Evolutionary conservation across 35 echinoderm and acorn worm genomes (phyloP).

Genomic region (Patiria miniata): DNA sequence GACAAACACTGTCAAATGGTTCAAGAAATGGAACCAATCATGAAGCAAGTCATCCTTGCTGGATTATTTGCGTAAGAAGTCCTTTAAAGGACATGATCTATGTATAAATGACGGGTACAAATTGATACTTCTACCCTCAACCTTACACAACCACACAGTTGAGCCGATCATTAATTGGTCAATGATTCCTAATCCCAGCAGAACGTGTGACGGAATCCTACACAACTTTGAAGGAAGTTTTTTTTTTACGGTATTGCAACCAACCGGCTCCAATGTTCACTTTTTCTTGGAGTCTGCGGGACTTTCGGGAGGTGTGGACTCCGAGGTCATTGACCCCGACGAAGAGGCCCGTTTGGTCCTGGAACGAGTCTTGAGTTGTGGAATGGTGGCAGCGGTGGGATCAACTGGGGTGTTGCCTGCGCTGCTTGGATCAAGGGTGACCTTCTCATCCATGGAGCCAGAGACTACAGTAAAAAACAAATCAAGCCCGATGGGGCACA

Average conservation of each 20-base stretch:
- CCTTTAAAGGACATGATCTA: too few species aligned
- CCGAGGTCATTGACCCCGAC: conserved; percentile 44
- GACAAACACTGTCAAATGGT: too few species aligned
- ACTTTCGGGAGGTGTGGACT: conserved; percentile 50
- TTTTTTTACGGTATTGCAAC: neutral
- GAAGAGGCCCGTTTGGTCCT: conserved; percentile 53
- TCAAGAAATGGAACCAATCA: too few species aligned
- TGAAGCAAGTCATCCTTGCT: too few species aligned
- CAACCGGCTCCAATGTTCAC: neutral
- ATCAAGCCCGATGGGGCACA: too few species aligned
- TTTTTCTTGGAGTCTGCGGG: conserved; percentile 42
- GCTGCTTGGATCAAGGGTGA: neutral
- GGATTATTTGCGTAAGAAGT: too few species aligned
- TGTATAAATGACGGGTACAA: too few species aligned
- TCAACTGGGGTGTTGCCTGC: conserved; percentile 4
- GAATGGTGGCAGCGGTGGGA: conserved; percentile 11
- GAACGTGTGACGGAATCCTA: neutral
- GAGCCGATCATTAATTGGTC: neutral
- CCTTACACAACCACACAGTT: too few species aligned
- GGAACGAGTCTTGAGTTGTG: conserved; percentile 18
- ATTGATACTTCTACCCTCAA: too few species aligned
- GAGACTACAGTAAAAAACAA: neutral
- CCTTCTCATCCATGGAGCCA: conserved; percentile 7
- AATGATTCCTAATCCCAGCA: neutral
- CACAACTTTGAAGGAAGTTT: neutral